Base-by-base conservation (phyloP, 2,888 invertebrate genomes). In the Agrypnus murinus region DNA sequence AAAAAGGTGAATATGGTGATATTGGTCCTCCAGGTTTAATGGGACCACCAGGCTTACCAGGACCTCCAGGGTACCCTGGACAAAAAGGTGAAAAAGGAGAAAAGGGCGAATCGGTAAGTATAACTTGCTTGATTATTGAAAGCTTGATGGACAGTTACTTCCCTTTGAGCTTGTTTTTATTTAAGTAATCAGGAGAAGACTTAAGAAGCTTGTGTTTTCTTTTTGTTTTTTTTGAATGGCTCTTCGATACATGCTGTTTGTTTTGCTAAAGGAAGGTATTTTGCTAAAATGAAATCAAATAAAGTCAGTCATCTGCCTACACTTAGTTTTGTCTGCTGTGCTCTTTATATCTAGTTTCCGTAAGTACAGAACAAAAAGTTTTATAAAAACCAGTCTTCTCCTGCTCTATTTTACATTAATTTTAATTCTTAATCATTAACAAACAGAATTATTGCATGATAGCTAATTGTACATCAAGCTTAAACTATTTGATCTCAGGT, bases 21-120 rank as follows among this genome's bases (percentile, higher is more conserved):
- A 95, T 96, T 84, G 97, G 97, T 50, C 95, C 95, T 7, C 95
- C 97, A 9, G 97, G 98, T 71, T 90, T 96, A 81, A 95, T 97
- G 92, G 97, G 97, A 76, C 96, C 97, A 34, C 97, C 97, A 12
- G 97, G 96, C 17, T 84, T 93, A 75, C 92, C 92, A 7, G 93
- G 93, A 65, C 93, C 93, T 36, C 93, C 93, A 77, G 96, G 96
- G 2, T 95, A 95, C 86, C 95, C 96, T 1, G 96, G 96, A 36
- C 89, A 92, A 76, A 95, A 95, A 85, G 96, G 97, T 31, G 95
- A 96, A 80, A 96, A 95, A 83, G 96, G 97, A 36, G 95, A 96
- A 84, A 95, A 96, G 83, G 96, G 96, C 34, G 96, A 96, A 89
- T 95, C 95, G 90, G 95, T 95, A 88, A 92, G 92, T 89, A 77